These are phyloP conservation scores for Argopecten irradians DNA, from an alignment of 1,140 invertebrate genomes.

Conservation along the genomic window DNA sequence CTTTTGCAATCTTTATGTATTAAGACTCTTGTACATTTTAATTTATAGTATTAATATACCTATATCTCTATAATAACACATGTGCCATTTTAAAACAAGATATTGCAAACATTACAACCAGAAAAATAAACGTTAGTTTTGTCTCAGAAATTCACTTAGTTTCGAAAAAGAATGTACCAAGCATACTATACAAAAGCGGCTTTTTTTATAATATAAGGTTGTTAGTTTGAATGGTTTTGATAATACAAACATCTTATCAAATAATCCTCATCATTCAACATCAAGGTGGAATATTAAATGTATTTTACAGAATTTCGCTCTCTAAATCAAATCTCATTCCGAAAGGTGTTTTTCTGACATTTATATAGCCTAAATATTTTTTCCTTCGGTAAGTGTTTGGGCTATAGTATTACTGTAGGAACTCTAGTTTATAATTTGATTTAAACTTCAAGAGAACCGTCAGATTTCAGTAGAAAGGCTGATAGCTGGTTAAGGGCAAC, in stretches of 20 bases:
- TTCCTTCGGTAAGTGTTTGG: neutral
- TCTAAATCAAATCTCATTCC: neutral
- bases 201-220: neutral
- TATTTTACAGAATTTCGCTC: slow-evolving; percentile 9
- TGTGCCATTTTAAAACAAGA: too few relatives aligned
- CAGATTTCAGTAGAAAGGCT: neutral
- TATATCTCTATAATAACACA: too few relatives aligned
- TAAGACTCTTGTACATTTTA: too few relatives aligned
- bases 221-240: neutral
- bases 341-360: neutral
- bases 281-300: neutral
- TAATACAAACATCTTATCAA: neutral
- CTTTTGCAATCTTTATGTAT: too few relatives aligned
- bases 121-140: too few relatives aligned
- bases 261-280: neutral
- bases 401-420: neutral
- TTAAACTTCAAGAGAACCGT: neutral
- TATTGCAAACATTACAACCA: too few relatives aligned
- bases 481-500: neutral
- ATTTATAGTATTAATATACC: too few relatives aligned
- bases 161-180: neutral
- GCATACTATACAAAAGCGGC: neutral
- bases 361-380: neutral
- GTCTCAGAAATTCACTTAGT: neutral
- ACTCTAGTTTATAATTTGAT: neutral